A percentile compares a stretch with the other conserved stretches of the same genome.
phyloP scores from a whole-genome alignment of 2,888 invertebrate genomes.

The Cryptus viduatorius region DNA sequence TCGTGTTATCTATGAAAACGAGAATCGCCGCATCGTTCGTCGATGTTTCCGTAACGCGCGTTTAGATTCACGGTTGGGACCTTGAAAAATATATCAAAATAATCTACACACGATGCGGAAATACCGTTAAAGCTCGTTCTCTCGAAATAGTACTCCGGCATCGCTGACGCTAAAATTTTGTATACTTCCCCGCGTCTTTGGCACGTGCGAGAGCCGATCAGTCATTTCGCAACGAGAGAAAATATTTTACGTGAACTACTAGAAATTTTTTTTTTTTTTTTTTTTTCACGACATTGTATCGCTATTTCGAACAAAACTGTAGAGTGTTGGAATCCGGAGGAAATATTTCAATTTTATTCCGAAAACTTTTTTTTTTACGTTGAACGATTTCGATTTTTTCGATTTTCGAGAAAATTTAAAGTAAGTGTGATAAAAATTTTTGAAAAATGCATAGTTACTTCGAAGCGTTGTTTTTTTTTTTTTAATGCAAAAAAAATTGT shows the following conservation, averaged over 20 bases:
- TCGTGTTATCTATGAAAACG: slow-evolving; percentile 34
- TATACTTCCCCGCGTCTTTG: slow-evolving; percentile 38
- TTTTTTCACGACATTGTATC: too few relatives aligned
- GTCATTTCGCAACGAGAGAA: slow-evolving; percentile 58
- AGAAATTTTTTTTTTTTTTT: background rate
- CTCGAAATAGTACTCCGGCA: slow-evolving; percentile 57
- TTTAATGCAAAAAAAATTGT: too few relatives aligned
- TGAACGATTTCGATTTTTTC: too few relatives aligned
- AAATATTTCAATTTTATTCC: too few relatives aligned
- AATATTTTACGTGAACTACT: background rate
- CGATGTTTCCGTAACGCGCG: background rate
- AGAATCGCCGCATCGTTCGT: background rate
- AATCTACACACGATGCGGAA: slow-evolving; percentile 60
- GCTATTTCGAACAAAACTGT: too few relatives aligned
- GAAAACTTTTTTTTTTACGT: too few relatives aligned
- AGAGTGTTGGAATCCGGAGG: too few relatives aligned
- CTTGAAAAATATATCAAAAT: slow-evolving; percentile 60
- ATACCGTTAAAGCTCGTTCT: slow-evolving; percentile 48
- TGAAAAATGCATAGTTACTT: too few relatives aligned
- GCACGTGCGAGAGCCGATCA: slow-evolving; percentile 27
- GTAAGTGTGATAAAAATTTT: too few relatives aligned
- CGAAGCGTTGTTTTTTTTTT: too few relatives aligned
- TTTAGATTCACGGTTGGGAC: slow-evolving; percentile 39
- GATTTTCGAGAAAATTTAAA: too few relatives aligned
- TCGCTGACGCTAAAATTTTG: slow-evolving; percentile 26